Percentiles rank a stretch among this genome's conserved stretches.
Conservation (phyloP, 2,797 vertebrate species). For the Sternarchorhynchus goeldii region DNA sequence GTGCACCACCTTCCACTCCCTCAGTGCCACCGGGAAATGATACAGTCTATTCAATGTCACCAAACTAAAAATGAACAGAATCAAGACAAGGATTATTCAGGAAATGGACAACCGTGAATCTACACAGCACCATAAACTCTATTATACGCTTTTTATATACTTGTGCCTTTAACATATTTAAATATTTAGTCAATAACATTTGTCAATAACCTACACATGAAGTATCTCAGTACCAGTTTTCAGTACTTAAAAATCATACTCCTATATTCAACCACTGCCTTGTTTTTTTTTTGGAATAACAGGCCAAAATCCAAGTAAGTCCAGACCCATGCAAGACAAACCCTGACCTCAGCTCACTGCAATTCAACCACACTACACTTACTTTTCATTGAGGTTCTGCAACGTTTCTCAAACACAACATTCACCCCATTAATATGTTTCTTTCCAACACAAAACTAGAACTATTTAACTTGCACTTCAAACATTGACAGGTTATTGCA, state of each 20-base stretch:
- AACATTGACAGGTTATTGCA: conserved; percentile 33
- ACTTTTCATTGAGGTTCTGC: neutral
- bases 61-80: too few species aligned
- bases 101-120: neutral
- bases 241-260: neutral
- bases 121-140: neutral
- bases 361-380: neutral
- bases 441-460: neutral
- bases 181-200: neutral
- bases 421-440: neutral
- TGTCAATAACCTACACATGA: neutral
- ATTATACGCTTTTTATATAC: neutral
- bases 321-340: neutral
- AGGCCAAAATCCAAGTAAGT: neutral
- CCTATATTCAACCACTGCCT: neutral
- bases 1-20: neutral
- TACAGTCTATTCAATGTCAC: too few species aligned
- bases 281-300: neutral
- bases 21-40: neutral
- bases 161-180: conserved; percentile 10
- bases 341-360: neutral
- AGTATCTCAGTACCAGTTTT: conserved; percentile 2
- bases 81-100: neutral
- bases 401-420: neutral
- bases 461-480: conserved; percentile 1